Evolutionary conservation across 2,113 vertebrate genomes (phyloP).

Genomic region (Agapornis roseicollis): DNA sequence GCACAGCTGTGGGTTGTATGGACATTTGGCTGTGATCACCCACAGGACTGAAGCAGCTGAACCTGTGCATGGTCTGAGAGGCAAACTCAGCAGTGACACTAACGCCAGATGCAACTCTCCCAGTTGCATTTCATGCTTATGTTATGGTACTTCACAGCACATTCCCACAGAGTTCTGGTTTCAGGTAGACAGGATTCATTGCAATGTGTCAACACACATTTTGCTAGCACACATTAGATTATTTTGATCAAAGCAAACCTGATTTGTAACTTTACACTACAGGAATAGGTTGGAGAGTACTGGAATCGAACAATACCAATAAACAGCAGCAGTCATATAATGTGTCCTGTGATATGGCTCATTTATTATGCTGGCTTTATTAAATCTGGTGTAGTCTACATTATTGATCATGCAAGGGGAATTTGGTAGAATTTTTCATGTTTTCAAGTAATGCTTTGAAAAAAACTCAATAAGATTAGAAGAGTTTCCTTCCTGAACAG

Average conservation of each 20-base stretch:
- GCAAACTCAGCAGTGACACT: not conserved
- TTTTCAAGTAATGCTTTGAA: not conserved
- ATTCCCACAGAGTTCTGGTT: not conserved
- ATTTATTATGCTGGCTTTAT: not conserved
- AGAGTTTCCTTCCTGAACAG: not conserved
- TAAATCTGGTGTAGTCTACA: not conserved
- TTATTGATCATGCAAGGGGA: not conserved
- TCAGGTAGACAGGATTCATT: not conserved
- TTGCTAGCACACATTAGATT: not conserved
- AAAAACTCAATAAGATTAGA: not conserved
- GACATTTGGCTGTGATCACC: not conserved
- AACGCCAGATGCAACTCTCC: not conserved
- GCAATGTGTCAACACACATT: not conserved
- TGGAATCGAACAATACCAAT: not conserved
- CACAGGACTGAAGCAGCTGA: not conserved
- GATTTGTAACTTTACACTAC: not conserved
- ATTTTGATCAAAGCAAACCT: not conserved
- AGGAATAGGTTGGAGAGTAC: not conserved
- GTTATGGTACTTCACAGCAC: not conserved
- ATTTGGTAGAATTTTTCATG: not conserved
- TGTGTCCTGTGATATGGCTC: not conserved
- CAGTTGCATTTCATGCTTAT: not conserved
- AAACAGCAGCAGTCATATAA: not conserved
- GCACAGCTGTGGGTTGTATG: fast-evolving
- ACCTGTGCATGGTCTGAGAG: not conserved